Base-by-base conservation (phyloP, 2,888 invertebrate species). In the Eupithecia abbreviata region DNA sequence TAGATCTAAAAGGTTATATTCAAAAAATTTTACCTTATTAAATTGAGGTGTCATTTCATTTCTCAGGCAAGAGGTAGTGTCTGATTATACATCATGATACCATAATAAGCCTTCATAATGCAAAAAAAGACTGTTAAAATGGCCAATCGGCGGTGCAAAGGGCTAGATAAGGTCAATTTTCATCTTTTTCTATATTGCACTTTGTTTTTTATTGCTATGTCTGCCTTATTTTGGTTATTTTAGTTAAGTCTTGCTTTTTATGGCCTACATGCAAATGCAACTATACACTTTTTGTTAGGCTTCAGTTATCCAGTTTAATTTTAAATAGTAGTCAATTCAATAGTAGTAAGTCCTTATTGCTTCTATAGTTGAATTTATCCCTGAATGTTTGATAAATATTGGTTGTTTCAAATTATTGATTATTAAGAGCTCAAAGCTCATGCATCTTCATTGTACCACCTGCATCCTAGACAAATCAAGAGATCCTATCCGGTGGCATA, bases 11-110 rank as follows among this genome's bases (percentile, higher is more conserved):
- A 10, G 3, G 2, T 51, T 51, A 6, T 15, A 15, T 66, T 42
- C 10, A 30, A 12, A 10, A 10, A 4, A 30, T 62, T 30, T 10
- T 58, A 18, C 51, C 12, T 30, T 12, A 4, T 30, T 12, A 30
- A 18, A 62, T 12, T 62, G 12, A 30, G 30, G 18, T 58, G 4
- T 62, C 30, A 72, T 72, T 12, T 6, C 42, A 18, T 15, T 70
- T 74, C 69, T 45, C 74, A 74, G 74, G 74, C 10, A 49, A 42
- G 51, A 65, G 49, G 74, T 9, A 58, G 51, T n/a, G 62, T 18
- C 42, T 47, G 67, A 62, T 58, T 30, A 7, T 41, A 49, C 41
- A 74, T 18, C 9, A 58, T 74, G 70, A n/a, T 69, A 65, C 70
- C 41, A 66, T 66, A 9, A 66, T 66, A 9, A 42, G 66, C 42